phyloP scores from a whole-genome alignment of 2,888 invertebrate genomes.

The Timema cristinae region DNA sequence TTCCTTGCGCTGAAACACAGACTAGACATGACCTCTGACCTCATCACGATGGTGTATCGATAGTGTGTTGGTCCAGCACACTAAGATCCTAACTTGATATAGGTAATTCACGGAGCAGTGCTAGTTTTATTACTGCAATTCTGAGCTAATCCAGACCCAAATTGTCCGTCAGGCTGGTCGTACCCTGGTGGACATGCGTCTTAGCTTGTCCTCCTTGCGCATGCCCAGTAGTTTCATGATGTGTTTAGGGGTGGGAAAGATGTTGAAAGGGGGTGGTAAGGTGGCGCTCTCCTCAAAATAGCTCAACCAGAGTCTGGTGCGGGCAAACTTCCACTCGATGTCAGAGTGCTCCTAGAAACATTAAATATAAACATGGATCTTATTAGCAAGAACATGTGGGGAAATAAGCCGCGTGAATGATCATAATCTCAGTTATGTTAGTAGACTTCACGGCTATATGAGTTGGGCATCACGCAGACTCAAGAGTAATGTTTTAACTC shows the following conservation, averaged over 20 bases:
- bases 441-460: neutral
- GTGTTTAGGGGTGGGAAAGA: slow-evolving; percentile 83
- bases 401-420: neutral
- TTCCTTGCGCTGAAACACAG: slow-evolving; percentile 47
- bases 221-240: slow-evolving; percentile 62
- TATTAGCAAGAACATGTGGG: neutral
- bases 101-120: too few species aligned
- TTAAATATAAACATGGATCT: too few species aligned
- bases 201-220: slow-evolving; percentile 56
- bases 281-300: slow-evolving; percentile 92
- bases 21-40: too few species aligned
- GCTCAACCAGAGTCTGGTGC: slow-evolving; percentile 92
- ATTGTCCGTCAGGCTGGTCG: neutral
- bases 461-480: neutral
- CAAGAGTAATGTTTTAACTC: slow-evolving; percentile 44
- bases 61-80: too few species aligned
- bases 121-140: neutral
- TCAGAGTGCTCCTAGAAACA: slow-evolving; percentile 80
- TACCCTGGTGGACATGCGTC: slow-evolving; percentile 55
- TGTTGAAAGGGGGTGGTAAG: slow-evolving; percentile 90
- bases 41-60: too few species aligned
- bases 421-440: neutral
- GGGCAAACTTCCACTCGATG: slow-evolving; percentile 94
- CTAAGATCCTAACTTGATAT: too few species aligned
- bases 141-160: neutral